These are phyloP conservation scores for Yponomeuta plumbellus DNA, from an alignment of 2,888 invertebrate species.

Conservation along the genomic window DNA sequence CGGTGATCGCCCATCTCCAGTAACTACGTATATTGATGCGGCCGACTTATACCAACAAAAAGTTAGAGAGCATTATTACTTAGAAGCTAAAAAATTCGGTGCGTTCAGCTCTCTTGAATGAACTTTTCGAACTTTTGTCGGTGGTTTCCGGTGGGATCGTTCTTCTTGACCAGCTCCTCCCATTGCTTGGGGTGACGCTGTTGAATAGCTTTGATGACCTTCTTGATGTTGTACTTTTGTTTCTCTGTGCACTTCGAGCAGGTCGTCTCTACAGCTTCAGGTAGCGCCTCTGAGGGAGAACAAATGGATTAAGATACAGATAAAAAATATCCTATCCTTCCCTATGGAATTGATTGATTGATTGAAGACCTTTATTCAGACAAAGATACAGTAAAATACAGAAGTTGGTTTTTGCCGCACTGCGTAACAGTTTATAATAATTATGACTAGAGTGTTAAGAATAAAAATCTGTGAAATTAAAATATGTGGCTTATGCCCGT, in stretches of 20 bases:
- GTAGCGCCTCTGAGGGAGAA: slow-evolving; percentile 77
- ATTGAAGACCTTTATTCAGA: no score
- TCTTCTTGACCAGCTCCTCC: slow-evolving; percentile 81
- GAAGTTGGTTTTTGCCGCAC: no score
- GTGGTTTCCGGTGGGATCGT: slow-evolving; percentile 81
- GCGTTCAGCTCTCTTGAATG: slow-evolving; percentile 31
- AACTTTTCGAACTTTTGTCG: slow-evolving; percentile 78
- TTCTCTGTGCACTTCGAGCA: slow-evolving; percentile 82
- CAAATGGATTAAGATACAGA: neutral
- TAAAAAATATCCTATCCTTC: no score
- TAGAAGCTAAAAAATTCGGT: neutral
- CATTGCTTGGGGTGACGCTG: slow-evolving; percentile 81
- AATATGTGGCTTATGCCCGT: no score
- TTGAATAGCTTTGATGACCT: slow-evolving; percentile 81
- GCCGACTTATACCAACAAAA: no score
- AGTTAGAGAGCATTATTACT: neutral
- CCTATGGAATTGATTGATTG: no score
- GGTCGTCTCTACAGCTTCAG: slow-evolving; percentile 81
- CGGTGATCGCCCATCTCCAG: no score
- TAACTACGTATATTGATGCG: no score
- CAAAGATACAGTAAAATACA: no score
- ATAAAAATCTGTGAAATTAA: no score
- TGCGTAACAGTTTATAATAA: no score
- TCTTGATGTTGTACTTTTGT: slow-evolving; percentile 77
- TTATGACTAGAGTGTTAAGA: no score